phyloP scores from a whole-genome alignment of 2,113 vertebrate genomes.

The Charadrius vociferus region DNA sequence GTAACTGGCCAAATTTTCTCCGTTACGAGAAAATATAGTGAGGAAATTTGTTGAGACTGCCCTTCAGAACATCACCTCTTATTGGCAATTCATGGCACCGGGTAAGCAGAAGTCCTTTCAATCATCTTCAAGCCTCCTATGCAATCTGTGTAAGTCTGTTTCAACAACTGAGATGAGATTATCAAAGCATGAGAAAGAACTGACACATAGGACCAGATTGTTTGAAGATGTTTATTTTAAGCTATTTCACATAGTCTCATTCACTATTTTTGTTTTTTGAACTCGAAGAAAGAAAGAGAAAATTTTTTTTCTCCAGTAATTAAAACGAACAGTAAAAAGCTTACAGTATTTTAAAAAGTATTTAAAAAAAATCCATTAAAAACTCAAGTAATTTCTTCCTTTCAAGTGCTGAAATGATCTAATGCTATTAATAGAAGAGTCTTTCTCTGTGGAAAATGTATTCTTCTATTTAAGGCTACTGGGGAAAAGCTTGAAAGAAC shows the following conservation, averaged over 20 bases:
- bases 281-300: background rate
- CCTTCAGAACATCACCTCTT: conserved; percentile 6
- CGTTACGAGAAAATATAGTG: background rate
- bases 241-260: conserved; percentile 25
- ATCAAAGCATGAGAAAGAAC: conserved; percentile 36
- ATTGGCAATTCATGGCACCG: background rate
- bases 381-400: conserved; percentile 49
- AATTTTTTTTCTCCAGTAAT: background rate
- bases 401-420: conserved; percentile 54
- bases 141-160: conserved; percentile 24
- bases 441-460: conserved; percentile 32
- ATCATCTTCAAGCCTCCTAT: background rate
- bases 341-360: background rate
- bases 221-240: conserved; percentile 64
- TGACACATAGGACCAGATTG: conserved; percentile 50
- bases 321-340: conserved; percentile 30
- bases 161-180: conserved; percentile 33
- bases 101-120: conserved; percentile 3
- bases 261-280: conserved; percentile 31
- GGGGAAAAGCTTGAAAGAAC: conserved; percentile 15
- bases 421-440: conserved; percentile 57
- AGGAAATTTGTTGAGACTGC: background rate
- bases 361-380: background rate
- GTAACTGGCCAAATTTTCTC: conserved; percentile 6
- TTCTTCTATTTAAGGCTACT: conserved; percentile 56